Evolutionary conservation across 2,797 vertebrate genomes (phyloP).

Genomic region (Muscicapa striata): DNA sequence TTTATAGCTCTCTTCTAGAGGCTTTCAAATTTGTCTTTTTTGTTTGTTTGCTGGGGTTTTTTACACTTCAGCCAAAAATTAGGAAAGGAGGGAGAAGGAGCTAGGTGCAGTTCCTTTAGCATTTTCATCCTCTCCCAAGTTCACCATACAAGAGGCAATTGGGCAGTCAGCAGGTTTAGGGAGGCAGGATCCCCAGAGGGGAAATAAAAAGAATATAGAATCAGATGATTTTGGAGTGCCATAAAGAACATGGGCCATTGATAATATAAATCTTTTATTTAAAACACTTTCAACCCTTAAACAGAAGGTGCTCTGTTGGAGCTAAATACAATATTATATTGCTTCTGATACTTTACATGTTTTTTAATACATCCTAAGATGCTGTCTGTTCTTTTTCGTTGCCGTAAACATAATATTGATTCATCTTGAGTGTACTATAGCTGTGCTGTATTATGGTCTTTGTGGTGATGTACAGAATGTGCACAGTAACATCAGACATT

Average conservation of each 20-base stretch:
- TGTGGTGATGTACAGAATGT: background rate
- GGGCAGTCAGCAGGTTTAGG: background rate
- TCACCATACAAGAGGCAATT: background rate
- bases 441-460: background rate
- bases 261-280: background rate
- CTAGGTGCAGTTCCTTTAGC: background rate
- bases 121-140: background rate
- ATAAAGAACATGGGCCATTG: background rate
- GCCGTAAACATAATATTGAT: background rate
- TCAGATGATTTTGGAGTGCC: background rate
- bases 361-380: background rate
- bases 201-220: background rate
- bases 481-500: background rate
- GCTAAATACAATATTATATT: background rate
- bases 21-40: background rate
- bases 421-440: background rate
- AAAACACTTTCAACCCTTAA: background rate
- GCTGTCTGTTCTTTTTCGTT: background rate
- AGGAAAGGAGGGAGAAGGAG: background rate
- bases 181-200: background rate
- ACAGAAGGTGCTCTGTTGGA: background rate
- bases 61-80: background rate
- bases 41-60: background rate
- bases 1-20: background rate
- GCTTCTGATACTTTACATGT: background rate